phyloP scores from a whole-genome alignment of 1,140 invertebrate genomes.

The Eubasilissa regina region DNA sequence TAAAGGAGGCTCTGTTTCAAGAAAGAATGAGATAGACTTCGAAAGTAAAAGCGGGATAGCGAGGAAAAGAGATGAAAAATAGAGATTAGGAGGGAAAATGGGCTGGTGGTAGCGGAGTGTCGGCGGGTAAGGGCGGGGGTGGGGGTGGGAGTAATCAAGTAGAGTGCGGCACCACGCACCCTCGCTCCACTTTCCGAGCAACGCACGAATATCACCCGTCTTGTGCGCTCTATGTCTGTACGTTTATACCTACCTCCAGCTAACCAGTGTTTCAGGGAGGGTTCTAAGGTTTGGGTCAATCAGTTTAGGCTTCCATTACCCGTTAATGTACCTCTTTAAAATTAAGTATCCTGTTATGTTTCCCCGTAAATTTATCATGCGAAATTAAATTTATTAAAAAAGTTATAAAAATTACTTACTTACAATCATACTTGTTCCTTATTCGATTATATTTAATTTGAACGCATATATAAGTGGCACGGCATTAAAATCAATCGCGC shows the following conservation, averaged over 20 bases:
- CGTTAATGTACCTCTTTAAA: too few relatives aligned
- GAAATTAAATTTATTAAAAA: too few relatives aligned
- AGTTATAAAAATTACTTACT: too few relatives aligned
- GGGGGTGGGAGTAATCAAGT: conserved; percentile 71
- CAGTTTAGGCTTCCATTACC: too few relatives aligned
- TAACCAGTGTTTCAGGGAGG: neutral
- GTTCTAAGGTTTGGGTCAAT: neutral
- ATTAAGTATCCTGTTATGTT: too few relatives aligned
- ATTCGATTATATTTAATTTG: neutral
- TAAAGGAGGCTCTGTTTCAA: conserved; percentile 10
- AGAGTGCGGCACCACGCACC: conserved; percentile 68
- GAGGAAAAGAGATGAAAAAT: conserved; percentile 23
- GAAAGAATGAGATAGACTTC: neutral
- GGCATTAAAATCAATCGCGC: conserved; percentile 45
- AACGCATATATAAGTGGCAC: conserved; percentile 31
- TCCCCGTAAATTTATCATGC: too few relatives aligned
- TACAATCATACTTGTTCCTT: too few relatives aligned
- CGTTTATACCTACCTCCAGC: too few relatives aligned
- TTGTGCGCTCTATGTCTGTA: conserved; percentile 12
- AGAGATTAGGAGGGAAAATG: conserved; percentile 44
- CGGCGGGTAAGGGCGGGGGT: conserved; percentile 51
- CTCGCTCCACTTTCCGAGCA: conserved; percentile 60
- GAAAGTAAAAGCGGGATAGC: neutral
- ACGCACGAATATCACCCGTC: conserved; percentile 63
- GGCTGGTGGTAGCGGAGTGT: conserved; percentile 53